Evolutionary conservation across 2,888 invertebrate genomes (phyloP).

Genomic region (Hydraecia micacea): DNA sequence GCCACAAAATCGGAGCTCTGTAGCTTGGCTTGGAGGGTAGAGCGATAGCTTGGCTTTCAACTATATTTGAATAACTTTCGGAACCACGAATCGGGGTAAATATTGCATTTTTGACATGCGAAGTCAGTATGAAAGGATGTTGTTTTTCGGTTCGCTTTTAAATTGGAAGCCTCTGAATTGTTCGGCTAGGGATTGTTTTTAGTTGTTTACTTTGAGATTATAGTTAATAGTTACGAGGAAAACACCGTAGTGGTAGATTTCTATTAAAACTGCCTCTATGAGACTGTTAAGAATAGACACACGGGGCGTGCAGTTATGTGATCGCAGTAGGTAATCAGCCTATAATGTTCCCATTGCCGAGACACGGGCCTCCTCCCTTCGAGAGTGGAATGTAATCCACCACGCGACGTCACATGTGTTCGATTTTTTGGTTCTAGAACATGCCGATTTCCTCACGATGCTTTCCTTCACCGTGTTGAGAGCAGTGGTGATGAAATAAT

Average conservation of each 20-base stretch:
- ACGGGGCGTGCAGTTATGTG: not conserved
- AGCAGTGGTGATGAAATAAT: too few species aligned
- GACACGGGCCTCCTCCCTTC: too few species aligned
- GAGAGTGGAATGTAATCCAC: too few species aligned
- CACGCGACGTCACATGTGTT: too few species aligned
- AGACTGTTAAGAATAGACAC: too few species aligned
- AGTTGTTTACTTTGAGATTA: constrained; percentile 6
- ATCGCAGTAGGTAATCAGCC: not conserved
- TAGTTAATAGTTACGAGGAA: not conserved
- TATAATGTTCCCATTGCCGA: too few species aligned
- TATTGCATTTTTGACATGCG: constrained; percentile 60
- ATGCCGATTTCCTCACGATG: too few species aligned
- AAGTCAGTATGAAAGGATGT: constrained; percentile 43
- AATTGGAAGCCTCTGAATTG: constrained; percentile 38
- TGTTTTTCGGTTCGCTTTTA: constrained; percentile 42
- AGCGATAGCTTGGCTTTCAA: constrained; percentile 50
- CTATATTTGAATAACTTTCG: constrained; percentile 60
- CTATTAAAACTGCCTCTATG: not conserved
- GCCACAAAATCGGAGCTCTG: constrained; percentile 44
- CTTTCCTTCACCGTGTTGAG: too few species aligned
- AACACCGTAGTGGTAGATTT: not conserved
- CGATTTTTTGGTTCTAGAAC: too few species aligned
- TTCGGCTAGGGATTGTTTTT: constrained; percentile 20
- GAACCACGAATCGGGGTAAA: constrained; percentile 51
- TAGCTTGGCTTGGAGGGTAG: constrained; percentile 27